Conservation (phyloP, 2,888 invertebrate genomes). For the Cancer borealis region DNA sequence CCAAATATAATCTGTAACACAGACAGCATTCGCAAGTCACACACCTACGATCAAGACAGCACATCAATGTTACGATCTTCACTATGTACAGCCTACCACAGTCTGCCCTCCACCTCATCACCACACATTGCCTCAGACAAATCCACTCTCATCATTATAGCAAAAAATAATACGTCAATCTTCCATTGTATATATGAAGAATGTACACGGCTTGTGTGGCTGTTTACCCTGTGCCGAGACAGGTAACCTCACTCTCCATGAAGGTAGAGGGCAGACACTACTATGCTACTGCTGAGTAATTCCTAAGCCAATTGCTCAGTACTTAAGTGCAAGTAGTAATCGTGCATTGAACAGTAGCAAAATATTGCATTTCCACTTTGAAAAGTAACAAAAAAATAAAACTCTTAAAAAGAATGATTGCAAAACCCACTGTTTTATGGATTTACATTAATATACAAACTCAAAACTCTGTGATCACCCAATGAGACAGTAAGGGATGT, state of each 20-base stretch:
- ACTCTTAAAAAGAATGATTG: slow-evolving; percentile 57
- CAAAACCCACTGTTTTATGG: slow-evolving; percentile 63
- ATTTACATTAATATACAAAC: slow-evolving; percentile 68
- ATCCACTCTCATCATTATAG: neutral
- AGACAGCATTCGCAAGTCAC: slow-evolving; percentile 71
- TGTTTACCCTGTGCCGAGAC: neutral
- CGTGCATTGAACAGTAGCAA: slow-evolving; percentile 75
- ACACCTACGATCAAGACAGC: slow-evolving; percentile 74
- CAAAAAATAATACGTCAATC: slow-evolving; percentile 15
- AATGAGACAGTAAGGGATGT: neutral
- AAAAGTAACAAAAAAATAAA: slow-evolving; percentile 51
- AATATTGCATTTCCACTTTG: slow-evolving; percentile 71
- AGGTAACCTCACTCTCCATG: neutral
- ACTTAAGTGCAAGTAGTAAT: slow-evolving; percentile 71
- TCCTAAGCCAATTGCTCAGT: slow-evolving; percentile 69
- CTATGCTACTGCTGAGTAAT: slow-evolving; percentile 67
- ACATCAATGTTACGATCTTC: slow-evolving; percentile 74
- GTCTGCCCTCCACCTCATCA: slow-evolving; percentile 57
- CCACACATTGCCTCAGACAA: slow-evolving; percentile 34
- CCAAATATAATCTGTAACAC: slow-evolving; percentile 70
- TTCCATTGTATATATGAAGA: neutral
- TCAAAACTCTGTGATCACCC: slow-evolving; percentile 62
- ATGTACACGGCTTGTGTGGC: slow-evolving; percentile 37
- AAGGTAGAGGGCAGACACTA: slow-evolving; percentile 66
- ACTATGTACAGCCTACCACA: slow-evolving; percentile 70